Evolutionary conservation across 1,140 invertebrate species (phyloP).

Genomic region (Cryptotermes secundus): DNA sequence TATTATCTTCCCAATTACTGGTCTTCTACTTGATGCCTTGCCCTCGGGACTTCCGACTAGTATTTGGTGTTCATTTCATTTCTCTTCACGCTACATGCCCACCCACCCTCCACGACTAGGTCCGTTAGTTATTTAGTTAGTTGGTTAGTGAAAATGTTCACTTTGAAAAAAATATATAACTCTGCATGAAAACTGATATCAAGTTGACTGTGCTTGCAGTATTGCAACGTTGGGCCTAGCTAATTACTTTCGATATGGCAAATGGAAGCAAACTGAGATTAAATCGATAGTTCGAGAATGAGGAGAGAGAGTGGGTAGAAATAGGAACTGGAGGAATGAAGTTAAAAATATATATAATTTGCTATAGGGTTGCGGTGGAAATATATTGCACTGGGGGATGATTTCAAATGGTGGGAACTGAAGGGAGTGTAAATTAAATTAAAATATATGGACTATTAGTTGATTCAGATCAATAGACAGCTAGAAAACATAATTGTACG

Average conservation of each 20-base stretch:
- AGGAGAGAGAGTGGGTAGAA: not conserved
- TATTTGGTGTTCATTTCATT: too few species aligned
- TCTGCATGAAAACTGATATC: not conserved
- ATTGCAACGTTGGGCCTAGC: too few species aligned
- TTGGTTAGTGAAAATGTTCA: too few species aligned
- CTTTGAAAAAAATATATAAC: too few species aligned
- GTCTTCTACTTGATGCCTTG: too few species aligned
- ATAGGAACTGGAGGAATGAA: not conserved
- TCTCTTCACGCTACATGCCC: too few species aligned
- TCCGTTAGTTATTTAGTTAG: too few species aligned
- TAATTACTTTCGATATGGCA: not conserved
- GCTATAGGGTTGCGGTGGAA: not conserved
- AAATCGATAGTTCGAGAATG: not conserved
- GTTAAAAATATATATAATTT: not conserved
- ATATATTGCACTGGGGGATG: not conserved
- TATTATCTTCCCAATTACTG: too few species aligned
- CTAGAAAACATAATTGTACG: not conserved
- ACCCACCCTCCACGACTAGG: too few species aligned
- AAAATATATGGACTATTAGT: conserved; percentile 1
- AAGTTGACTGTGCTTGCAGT: not conserved
- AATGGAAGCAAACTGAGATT: not conserved
- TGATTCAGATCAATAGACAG: not conserved
- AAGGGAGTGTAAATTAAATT: not conserved
- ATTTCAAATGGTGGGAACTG: not conserved
- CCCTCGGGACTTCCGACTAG: too few species aligned